Conservation (phyloP, 2,888 invertebrate genomes). For the Carcina quercana region DNA sequence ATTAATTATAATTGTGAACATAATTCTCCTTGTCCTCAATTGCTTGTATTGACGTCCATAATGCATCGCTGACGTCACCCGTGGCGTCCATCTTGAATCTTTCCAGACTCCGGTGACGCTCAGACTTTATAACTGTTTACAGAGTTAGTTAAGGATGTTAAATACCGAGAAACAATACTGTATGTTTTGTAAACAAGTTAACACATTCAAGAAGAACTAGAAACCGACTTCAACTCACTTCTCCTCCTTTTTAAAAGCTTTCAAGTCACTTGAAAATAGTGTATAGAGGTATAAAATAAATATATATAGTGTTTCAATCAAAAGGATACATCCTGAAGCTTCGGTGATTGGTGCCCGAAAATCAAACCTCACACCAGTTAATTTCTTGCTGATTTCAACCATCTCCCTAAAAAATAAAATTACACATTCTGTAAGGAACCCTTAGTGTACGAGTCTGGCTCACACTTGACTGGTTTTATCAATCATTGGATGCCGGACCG, state of each 20-base stretch:
- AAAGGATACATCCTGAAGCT: constrained; percentile 69
- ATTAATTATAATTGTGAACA: not conserved
- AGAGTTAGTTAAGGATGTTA: not conserved
- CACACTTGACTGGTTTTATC: no score
- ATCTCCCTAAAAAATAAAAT: constrained; percentile 38
- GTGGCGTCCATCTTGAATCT: not conserved
- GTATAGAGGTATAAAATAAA: no score
- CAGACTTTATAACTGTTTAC: not conserved
- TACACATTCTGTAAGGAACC: no score
- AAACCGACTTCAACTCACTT: no score
- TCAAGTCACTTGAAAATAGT: no score
- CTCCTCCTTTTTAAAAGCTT: no score
- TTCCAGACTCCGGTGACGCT: not conserved
- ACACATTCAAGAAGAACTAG: no score
- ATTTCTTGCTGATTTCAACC: constrained; percentile 48
- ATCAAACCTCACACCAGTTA: constrained; percentile 52
- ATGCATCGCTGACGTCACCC: not conserved
- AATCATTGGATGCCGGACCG: no score
- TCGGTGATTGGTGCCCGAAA: constrained; percentile 44
- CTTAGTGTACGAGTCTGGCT: no score
- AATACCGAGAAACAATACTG: not conserved
- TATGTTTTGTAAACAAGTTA: not conserved
- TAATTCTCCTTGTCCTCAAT: not conserved
- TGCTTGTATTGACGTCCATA: not conserved
- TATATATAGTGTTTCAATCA: constrained; percentile 9